A percentile compares a stretch with the other conserved stretches of the same genome.
These are phyloP conservation scores for Silvanus unidentatus DNA, from an alignment of 2,888 invertebrate genomes.

Conservation along the genomic window DNA sequence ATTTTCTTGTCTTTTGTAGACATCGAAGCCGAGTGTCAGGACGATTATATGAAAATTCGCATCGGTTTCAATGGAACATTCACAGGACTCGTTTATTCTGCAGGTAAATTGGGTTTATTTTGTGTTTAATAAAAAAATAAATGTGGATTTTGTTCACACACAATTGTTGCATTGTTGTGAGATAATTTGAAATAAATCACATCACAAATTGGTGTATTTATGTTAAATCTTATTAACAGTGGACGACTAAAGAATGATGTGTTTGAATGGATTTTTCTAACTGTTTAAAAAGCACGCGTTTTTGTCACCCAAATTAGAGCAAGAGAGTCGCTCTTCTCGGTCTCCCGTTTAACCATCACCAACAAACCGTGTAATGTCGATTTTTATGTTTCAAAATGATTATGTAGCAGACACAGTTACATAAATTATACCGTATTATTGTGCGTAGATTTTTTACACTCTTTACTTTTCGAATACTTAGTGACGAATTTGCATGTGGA, in stretches of 20 bases:
- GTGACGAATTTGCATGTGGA: too few species aligned
- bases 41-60: constrained; percentile 91
- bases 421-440: neutral
- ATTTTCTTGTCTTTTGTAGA: constrained; percentile 53
- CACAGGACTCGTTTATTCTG: constrained; percentile 81
- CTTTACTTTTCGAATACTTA: too few species aligned
- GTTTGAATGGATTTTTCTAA: too few species aligned
- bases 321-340: neutral
- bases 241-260: too few species aligned
- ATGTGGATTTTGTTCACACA: neutral
- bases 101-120: constrained; percentile 69
- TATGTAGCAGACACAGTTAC: neutral
- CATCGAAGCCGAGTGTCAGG: constrained; percentile 92
- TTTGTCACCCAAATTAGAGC: constrained; percentile 1
- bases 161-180: too few species aligned
- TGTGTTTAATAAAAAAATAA: too few species aligned
- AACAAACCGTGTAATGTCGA: constrained; percentile 1
- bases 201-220: neutral
- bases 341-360: too few species aligned
- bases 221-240: neutral
- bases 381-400: constrained; percentile 1
- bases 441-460: too few species aligned
- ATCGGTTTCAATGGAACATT: constrained; percentile 91
- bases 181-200: neutral
- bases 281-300: neutral